Percentiles rank a stretch among this genome's conserved stretches.
Conservation (phyloP, 2,888 invertebrate species). For the Ferdinandea cuprea region DNA sequence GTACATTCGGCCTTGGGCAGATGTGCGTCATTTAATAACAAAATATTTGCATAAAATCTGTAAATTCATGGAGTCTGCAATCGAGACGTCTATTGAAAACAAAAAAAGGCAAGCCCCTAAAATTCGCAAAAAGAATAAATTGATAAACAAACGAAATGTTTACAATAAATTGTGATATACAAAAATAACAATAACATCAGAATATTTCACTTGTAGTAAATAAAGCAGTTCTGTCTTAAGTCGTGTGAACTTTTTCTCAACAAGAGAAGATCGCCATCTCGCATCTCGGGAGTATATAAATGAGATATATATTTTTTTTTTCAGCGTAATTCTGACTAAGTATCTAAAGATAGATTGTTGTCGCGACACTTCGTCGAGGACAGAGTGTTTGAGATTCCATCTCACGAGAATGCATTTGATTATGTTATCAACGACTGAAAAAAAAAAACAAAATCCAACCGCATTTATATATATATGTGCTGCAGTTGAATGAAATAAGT, state of each 20-base stretch:
- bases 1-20: neutral
- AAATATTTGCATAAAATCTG: neutral
- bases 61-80: neutral
- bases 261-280: slow-evolving; percentile 1
- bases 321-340: slow-evolving; percentile 50
- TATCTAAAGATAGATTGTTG: slow-evolving; percentile 67
- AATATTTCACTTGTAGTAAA: neutral
- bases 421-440: slow-evolving; percentile 40
- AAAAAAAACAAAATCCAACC: too few species aligned
- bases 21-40: neutral
- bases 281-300: neutral
- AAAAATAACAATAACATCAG: neutral
- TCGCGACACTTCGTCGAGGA: slow-evolving; percentile 38
- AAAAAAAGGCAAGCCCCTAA: slow-evolving; percentile 8
- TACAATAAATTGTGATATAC: neutral
- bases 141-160: neutral
- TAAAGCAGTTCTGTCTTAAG: neutral
- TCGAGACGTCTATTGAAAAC: neutral
- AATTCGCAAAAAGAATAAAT: neutral
- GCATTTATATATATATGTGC: neutral
- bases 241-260: neutral
- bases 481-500: neutral
- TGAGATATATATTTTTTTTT: too few species aligned
- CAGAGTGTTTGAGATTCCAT: slow-evolving; percentile 8
- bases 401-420: slow-evolving; percentile 44